Conservation (phyloP, 2,113 vertebrate genomes). For the Ranitomeya variabilis region DNA sequence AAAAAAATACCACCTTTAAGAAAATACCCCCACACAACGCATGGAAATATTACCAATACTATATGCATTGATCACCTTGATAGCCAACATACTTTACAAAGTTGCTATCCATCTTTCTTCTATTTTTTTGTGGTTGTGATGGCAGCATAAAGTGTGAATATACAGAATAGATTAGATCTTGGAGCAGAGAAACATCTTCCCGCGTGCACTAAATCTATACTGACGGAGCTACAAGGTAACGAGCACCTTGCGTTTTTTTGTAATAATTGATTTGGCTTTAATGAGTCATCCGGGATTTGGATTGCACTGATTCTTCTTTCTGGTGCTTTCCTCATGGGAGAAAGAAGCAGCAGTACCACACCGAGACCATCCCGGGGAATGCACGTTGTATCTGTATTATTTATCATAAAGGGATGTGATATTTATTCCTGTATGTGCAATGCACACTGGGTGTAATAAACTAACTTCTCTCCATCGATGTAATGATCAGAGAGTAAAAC, state of each 20-base stretch:
- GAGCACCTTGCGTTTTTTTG: constrained; percentile 15
- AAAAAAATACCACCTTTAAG: too few relatives aligned
- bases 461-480: background rate
- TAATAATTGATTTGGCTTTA: constrained; percentile 38
- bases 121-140: background rate
- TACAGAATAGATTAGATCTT: background rate
- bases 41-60: too few relatives aligned
- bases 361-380: background rate
- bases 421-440: background rate
- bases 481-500: background rate
- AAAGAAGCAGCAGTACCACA: background rate
- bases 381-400: background rate
- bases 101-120: too few relatives aligned
- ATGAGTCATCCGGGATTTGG: constrained; percentile 35
- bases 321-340: background rate
- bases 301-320: background rate
- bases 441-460: background rate
- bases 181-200: background rate
- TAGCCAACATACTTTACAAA: too few relatives aligned
- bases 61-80: too few relatives aligned
- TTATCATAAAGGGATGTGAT: background rate
- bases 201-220: constrained; percentile 20
- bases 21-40: too few relatives aligned
- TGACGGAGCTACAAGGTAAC: background rate
- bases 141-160: background rate